phyloP scores from a whole-genome alignment of 2,797 vertebrate genomes.

The Garrulus glandarius region DNA sequence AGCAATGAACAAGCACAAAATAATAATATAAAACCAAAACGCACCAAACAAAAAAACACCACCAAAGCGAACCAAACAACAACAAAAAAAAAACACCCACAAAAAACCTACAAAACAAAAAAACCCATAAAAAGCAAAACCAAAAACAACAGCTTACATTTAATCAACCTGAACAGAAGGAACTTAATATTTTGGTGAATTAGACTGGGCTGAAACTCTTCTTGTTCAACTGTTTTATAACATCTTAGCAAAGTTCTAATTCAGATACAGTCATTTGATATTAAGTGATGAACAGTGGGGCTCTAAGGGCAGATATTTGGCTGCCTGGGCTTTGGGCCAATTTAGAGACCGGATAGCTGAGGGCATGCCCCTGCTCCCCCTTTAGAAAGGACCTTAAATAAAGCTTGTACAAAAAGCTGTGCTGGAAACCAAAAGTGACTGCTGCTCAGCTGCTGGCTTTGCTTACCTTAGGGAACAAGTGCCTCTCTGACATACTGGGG shows the following conservation, averaged over 20 bases:
- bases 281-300: no score
- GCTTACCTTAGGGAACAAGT: accelerated
- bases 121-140: not conserved
- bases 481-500: no score
- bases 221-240: not conserved
- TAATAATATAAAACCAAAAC: not conserved
- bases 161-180: not conserved
- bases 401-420: not conserved
- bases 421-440: not conserved
- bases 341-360: not conserved
- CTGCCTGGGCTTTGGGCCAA: not conserved
- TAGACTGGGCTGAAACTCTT: not conserved
- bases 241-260: not conserved
- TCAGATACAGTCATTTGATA: not conserved
- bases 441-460: not conserved
- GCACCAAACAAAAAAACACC: no score
- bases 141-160: not conserved
- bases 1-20: not conserved
- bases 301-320: not conserved
- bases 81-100: not conserved
- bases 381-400: not conserved
- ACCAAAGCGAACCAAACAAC: not conserved
- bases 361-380: not conserved
- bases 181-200: not conserved
- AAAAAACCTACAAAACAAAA: not conserved